Evolutionary conservation across 2,113 vertebrate species (phyloP).

Genomic region (Platichthys stellatus): DNA sequence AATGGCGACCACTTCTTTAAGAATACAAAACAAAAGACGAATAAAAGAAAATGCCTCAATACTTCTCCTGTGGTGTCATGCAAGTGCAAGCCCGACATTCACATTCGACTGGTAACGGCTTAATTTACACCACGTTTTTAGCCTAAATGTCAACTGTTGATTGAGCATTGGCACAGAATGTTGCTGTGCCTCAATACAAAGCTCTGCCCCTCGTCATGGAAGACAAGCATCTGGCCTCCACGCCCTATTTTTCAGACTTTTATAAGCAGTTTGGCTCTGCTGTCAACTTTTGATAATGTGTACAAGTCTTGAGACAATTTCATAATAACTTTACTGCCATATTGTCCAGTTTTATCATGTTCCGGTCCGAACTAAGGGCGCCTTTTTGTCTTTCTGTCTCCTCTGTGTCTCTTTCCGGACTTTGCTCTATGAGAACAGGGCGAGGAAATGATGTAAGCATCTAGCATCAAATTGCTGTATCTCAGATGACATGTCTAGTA

Average conservation of each 20-base stretch:
- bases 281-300: not conserved
- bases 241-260: not conserved
- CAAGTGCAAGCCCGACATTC: too few species aligned
- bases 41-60: too few species aligned
- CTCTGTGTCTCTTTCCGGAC: not conserved
- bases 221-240: not conserved
- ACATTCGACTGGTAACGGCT: too few species aligned
- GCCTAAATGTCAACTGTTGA: too few species aligned
- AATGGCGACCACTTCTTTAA: too few species aligned
- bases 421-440: slow-evolving; percentile 1
- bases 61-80: too few species aligned
- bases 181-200: not conserved
- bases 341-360: not conserved
- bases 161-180: not conserved
- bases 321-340: not conserved
- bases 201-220: not conserved
- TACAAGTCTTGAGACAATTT: not conserved
- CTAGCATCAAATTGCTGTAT: slow-evolving; percentile 12
- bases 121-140: too few species aligned
- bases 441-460: slow-evolving; percentile 16
- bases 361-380: not conserved
- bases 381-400: not conserved
- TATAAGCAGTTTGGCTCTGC: not conserved
- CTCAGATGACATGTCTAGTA: not conserved
- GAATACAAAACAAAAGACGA: too few species aligned